A percentile compares a stretch with the other conserved stretches of the same genome.
phyloP scores from a whole-genome alignment of 2,888 invertebrate species.

The Baccha elongata region DNA sequence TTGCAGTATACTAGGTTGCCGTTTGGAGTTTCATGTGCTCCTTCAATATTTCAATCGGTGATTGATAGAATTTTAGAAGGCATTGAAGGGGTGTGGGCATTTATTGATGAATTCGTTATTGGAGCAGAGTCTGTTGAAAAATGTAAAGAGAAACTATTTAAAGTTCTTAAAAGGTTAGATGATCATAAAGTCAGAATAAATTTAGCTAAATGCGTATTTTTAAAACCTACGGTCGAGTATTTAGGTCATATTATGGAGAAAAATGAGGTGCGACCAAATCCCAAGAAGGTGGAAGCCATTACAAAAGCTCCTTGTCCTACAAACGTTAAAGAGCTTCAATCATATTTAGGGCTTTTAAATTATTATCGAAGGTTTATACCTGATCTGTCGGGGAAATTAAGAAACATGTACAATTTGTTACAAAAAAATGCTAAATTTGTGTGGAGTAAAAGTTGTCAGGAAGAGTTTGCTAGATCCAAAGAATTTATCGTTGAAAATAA shows the following conservation, averaged over 20 bases:
- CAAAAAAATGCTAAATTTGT: background rate
- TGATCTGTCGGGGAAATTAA: conserved; percentile 19
- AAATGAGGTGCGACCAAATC: conserved; percentile 35
- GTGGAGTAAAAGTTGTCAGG: conserved; percentile 18
- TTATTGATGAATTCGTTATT: conserved; percentile 10
- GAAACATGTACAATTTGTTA: conserved; percentile 14
- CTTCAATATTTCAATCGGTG: conserved; percentile 48
- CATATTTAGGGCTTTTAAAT: conserved; percentile 35
- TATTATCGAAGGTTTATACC: conserved; percentile 32
- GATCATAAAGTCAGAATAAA: conserved; percentile 30
- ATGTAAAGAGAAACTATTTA: conserved; percentile 14
- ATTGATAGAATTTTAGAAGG: conserved; percentile 10
- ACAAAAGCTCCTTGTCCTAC: conserved; percentile 20
- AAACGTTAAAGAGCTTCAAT: conserved; percentile 15
- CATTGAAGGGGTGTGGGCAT: conserved; percentile 11
- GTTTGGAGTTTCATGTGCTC: conserved; percentile 62
- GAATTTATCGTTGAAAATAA: conserved; percentile 19
- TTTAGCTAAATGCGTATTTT: conserved; percentile 19
- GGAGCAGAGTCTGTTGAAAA: conserved; percentile 18
- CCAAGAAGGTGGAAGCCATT: conserved; percentile 24
- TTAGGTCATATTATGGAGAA: conserved; percentile 21
- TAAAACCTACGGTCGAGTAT: conserved; percentile 32
- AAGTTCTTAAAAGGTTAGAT: conserved; percentile 1
- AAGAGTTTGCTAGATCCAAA: conserved; percentile 25
- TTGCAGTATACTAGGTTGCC: conserved; percentile 52